Conservation (phyloP, 1,140 invertebrate genomes). For the Whitmania pigra region DNA sequence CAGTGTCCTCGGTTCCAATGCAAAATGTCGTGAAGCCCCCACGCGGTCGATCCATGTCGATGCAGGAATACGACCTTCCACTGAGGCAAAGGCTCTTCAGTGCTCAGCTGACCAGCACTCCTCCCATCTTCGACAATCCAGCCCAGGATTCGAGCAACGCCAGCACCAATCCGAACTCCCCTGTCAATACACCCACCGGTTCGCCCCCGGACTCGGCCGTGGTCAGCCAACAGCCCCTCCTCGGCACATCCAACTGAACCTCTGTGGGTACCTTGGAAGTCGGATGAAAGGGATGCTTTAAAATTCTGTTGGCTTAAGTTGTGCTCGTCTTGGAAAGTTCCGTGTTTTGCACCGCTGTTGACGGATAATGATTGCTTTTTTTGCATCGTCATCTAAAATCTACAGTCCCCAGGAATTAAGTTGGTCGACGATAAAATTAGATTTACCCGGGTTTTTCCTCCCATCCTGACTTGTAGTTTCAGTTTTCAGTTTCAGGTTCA, state of each 20-base stretch:
- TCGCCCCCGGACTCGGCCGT: neutral
- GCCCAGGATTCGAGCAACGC: neutral
- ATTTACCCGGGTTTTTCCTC: too few species aligned
- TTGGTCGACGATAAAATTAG: too few species aligned
- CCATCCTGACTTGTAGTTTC: too few species aligned
- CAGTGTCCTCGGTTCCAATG: slow-evolving; percentile 26
- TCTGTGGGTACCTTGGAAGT: too few species aligned
- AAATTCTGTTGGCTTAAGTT: too few species aligned
- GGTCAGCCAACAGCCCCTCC: neutral
- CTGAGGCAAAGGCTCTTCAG: slow-evolving; percentile 24
- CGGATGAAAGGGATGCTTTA: too few species aligned
- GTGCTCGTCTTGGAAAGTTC: too few species aligned
- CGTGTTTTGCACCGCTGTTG: too few species aligned
- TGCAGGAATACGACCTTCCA: slow-evolving; percentile 70
- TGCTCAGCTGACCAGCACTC: slow-evolving; percentile 15
- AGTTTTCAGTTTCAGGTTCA: too few species aligned
- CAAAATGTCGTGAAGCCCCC: slow-evolving; percentile 24
- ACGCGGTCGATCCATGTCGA: slow-evolving; percentile 45
- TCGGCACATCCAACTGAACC: neutral
- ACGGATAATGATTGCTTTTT: too few species aligned
- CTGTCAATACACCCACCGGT: neutral
- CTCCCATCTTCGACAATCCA: slow-evolving; percentile 1
- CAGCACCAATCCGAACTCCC: slow-evolving; percentile 6
- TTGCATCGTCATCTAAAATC: too few species aligned
- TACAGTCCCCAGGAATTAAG: too few species aligned